Conservation (phyloP, 2,113 vertebrate species). For the Labeo rohita region DNA sequence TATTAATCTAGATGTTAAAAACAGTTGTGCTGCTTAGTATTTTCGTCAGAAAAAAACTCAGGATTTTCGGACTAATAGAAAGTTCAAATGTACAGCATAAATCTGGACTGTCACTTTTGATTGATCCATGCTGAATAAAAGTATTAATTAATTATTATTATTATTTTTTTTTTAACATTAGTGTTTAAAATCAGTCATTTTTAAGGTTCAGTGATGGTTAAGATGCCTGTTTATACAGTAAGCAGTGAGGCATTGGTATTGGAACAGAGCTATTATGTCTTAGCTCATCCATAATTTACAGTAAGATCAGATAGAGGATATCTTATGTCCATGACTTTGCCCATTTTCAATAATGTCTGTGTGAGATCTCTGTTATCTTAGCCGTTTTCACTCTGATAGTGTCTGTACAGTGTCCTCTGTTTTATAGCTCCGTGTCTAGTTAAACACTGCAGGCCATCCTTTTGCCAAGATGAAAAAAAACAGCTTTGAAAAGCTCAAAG, state of each 20-base stretch:
- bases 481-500: constrained; percentile 14
- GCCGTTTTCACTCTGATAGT: neutral
- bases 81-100: no score
- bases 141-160: no score
- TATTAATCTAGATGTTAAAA: no score
- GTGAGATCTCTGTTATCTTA: neutral
- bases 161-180: no score
- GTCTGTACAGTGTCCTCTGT: constrained; percentile 5
- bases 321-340: neutral
- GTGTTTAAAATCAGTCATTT: neutral
- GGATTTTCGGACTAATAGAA: no score
- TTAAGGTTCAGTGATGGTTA: neutral
- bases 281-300: constrained; percentile 18
- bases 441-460: constrained; percentile 13
- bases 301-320: neutral
- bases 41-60: no score
- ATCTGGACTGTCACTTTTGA: no score
- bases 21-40: no score
- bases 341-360: constrained; percentile 7
- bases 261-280: neutral
- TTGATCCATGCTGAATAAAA: no score
- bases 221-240: neutral
- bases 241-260: neutral
- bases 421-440: constrained; percentile 10
- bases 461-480: neutral